Percentiles rank a stretch among this genome's conserved stretches.
These are phyloP conservation scores for Pocillopora verrucosa DNA, from an alignment of 64 coral and sea anemone species.

Conservation along the genomic window DNA sequence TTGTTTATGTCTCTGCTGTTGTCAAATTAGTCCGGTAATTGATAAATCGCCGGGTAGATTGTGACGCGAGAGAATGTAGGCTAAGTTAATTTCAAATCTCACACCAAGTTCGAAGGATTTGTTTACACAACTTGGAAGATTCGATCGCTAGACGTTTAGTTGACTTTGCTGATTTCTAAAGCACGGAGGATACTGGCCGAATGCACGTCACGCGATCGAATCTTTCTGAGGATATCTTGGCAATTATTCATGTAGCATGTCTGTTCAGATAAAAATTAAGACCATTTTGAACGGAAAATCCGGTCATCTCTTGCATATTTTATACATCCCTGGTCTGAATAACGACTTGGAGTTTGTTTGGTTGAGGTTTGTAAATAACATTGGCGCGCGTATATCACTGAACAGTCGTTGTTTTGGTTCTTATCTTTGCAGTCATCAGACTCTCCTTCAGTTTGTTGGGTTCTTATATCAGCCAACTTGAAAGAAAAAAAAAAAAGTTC, in stretches of 20 bases:
- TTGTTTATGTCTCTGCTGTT: background rate
- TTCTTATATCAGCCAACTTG: background rate
- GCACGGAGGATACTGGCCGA: background rate
- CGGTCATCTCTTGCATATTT: background rate
- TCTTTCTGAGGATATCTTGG: background rate
- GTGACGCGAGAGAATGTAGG: background rate
- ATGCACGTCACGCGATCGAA: slow-evolving; percentile 25
- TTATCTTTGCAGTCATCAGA: background rate
- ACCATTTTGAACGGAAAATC: background rate
- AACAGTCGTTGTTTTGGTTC: slow-evolving; percentile 20
- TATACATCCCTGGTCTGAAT: slow-evolving; percentile 1
- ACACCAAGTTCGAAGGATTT: slow-evolving; percentile 18
- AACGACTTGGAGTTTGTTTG: slow-evolving; percentile 24
- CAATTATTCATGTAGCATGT: background rate
- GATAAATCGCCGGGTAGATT: background rate
- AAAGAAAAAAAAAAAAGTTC: background rate
- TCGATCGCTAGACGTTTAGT: slow-evolving; percentile 29
- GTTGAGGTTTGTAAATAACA: slow-evolving; percentile 28
- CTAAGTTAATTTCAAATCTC: slow-evolving; percentile 13
- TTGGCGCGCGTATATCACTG: background rate
- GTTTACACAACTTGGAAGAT: slow-evolving; percentile 32
- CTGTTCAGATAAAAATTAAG: background rate
- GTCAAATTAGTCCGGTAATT: background rate
- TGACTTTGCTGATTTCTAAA: slow-evolving; percentile 19
- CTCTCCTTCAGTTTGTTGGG: background rate